These are phyloP conservation scores for Megathymus violae DNA, from an alignment of 1,140 invertebrate genomes.

Conservation along the genomic window DNA sequence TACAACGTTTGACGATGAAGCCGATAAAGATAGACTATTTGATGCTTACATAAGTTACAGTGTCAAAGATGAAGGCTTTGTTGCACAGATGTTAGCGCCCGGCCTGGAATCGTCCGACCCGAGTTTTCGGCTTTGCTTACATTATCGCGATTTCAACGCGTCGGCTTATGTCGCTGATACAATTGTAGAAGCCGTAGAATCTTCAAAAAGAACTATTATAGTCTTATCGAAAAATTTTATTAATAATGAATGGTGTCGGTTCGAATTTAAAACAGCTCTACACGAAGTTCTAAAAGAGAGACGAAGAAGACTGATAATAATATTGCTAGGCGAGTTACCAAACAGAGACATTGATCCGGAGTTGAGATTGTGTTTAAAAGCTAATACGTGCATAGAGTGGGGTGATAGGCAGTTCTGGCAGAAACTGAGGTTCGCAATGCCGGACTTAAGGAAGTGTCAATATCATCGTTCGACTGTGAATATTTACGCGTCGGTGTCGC, in stretches of 20 bases:
- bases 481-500: constrained; percentile 86
- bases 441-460: constrained; percentile 87
- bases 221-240: constrained; percentile 96
- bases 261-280: constrained; percentile 96
- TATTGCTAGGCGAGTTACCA: constrained; percentile 93
- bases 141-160: constrained; percentile 92
- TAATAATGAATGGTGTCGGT: constrained; percentile 96
- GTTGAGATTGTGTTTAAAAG: constrained; percentile 93
- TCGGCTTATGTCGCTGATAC: constrained; percentile 94
- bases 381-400: constrained; percentile 95
- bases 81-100: constrained; percentile 92
- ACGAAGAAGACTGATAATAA: constrained; percentile 91
- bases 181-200: constrained; percentile 95
- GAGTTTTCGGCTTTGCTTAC: constrained; percentile 92
- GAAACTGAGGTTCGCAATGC: constrained; percentile 95
- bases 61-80: constrained; percentile 94
- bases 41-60: constrained; percentile 97
- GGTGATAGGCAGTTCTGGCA: constrained; percentile 97
- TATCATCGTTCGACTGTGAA: constrained; percentile 86
- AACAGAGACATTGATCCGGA: constrained; percentile 95
- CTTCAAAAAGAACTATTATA: constrained; percentile 94
- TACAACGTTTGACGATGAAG: constrained; percentile 89
- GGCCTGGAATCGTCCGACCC: constrained; percentile 90
- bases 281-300: constrained; percentile 94
- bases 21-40: constrained; percentile 92